Evolutionary conservation across 1,140 invertebrate genomes (phyloP).

Genomic region (Amphibalanus amphitrite): DNA sequence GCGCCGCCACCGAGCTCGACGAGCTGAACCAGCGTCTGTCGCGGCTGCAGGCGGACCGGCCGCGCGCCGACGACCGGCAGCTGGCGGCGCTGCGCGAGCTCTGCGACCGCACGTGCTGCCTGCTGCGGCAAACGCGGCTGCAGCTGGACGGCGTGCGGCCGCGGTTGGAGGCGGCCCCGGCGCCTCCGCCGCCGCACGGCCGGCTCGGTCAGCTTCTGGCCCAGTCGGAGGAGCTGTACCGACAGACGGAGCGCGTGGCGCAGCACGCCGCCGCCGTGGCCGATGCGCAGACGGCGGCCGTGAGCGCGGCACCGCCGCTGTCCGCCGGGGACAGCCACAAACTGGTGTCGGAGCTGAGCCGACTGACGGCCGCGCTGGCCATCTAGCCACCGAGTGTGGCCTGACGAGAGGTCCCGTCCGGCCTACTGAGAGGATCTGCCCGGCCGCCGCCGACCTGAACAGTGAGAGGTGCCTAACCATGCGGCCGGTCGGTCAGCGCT

Average conservation of each 20-base stretch:
- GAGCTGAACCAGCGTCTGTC: not conserved
- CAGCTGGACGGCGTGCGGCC: not conserved
- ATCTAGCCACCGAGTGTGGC: not conserved
- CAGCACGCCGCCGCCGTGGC: not conserved
- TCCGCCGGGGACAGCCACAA: not conserved
- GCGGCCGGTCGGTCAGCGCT: too few species aligned
- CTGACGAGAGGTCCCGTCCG: not conserved
- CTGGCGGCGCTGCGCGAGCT: not conserved
- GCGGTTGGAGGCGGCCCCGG: not conserved
- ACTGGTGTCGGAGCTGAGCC: not conserved
- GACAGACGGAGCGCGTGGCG: not conserved
- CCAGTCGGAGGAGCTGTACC: not conserved
- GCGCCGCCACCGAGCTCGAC: not conserved
- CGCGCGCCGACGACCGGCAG: not conserved
- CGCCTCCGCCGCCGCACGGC: not conserved
- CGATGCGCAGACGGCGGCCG: not conserved
- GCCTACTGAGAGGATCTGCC: not conserved
- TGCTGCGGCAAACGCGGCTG: not conserved
- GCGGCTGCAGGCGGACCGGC: not conserved
- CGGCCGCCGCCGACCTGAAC: not conserved
- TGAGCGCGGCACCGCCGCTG: not conserved
- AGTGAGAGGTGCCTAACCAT: too few species aligned
- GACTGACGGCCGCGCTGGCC: not conserved
- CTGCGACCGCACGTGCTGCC: not conserved
- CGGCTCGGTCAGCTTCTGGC: not conserved